Base-by-base conservation (phyloP, 2,113 vertebrate genomes). In the Seriola quinqueradiata region DNA sequence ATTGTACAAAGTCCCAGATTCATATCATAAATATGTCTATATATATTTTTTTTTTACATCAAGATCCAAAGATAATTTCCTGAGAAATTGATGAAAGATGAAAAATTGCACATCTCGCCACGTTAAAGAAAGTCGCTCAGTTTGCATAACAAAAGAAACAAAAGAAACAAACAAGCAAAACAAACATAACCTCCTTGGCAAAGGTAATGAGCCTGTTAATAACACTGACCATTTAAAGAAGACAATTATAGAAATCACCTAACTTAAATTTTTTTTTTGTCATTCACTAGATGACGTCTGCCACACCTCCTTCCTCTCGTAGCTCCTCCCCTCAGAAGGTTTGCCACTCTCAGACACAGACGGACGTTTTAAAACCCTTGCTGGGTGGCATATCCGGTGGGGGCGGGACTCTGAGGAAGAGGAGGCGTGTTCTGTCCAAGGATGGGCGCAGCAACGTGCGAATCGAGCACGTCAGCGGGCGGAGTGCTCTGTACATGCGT, bases 321-420 rank as follows among this genome's bases (percentile, higher is more conserved):
- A 89, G 92, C 89, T 64, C 97, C 10, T 97, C 98, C 0, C 93
- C 96, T 40, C 96, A 97, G 75, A 99, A 98, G 92, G 96, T 98
- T 9, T 99, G 97, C 85, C 97, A 97, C 91, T 98, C 96, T 21
- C 97, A 98, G 93, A 99, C 97, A 0, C 98, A 99, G 95, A 99
- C 98, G 0, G 98, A 99, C 52, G 82, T 94, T 50, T 94, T 96
- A 80, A 97, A 96, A 79, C 97, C 97, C 0, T 93, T 99, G 0
- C 91, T 99, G 25, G 96, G 95, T 0, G 87, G 77, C 6, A 8
- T 77, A 2, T 72, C 86, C 0, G 73, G 70, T 1, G 89, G 82
- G 1, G 85, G 87, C 3, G 76, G 79, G 32, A 75, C 83, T 28
- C 59, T 93, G 70, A 91, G 91, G 58, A 96, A 96, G 11, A 94